These are phyloP conservation scores for Eugnorisma glareosa DNA, from an alignment of 2,888 invertebrate genomes.

Conservation along the genomic window DNA sequence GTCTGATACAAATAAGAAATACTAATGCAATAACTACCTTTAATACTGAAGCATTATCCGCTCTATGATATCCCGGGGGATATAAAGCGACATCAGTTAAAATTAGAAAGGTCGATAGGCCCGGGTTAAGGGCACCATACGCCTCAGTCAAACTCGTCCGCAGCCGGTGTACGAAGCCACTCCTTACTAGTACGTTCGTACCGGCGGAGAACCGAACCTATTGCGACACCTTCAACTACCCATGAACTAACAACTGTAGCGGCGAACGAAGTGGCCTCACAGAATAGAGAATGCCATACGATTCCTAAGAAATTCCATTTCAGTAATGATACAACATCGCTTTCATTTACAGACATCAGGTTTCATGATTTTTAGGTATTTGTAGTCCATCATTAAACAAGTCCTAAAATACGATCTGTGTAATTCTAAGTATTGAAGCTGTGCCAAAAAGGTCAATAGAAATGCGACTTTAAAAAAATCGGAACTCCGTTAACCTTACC, in stretches of 20 bases:
- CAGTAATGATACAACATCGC: background rate
- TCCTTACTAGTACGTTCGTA: constrained; percentile 20
- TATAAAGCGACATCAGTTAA: constrained; percentile 15
- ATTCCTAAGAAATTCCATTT: background rate
- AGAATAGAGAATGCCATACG: background rate
- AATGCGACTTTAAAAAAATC: background rate
- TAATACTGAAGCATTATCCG: background rate
- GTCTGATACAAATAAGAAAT: background rate
- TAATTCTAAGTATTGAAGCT: constrained; percentile 35
- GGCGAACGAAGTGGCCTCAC: background rate
- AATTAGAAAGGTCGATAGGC: constrained; percentile 20
- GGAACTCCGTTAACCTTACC: background rate
- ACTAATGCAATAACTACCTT: background rate
- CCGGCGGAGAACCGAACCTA: constrained; percentile 13
- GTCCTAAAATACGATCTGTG: constrained; percentile 20
- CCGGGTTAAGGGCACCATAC: constrained; percentile 34
- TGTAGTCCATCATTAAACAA: background rate
- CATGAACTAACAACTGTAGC: background rate
- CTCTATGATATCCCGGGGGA: constrained; percentile 5
- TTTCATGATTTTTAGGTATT: background rate
- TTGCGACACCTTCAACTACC: constrained; percentile 10
- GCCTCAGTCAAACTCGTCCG: background rate
- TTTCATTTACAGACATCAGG: background rate
- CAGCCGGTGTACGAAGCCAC: constrained; percentile 20
- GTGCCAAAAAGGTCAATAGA: constrained; percentile 56